Conservation (phyloP, 2,888 invertebrate genomes). For the Drosophila tanythrix region DNA sequence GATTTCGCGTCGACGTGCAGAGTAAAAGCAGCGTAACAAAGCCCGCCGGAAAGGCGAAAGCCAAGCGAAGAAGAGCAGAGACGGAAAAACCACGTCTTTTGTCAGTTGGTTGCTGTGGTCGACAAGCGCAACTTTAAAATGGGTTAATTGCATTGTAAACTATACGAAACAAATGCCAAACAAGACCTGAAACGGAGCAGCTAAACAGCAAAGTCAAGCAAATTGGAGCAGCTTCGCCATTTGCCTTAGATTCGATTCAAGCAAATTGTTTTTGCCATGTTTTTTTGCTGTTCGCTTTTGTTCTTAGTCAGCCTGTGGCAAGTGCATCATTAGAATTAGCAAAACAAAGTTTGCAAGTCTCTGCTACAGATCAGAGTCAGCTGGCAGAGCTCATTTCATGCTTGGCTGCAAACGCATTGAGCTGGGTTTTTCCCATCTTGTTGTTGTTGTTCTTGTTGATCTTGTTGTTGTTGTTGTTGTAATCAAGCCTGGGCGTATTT, state of each 20-base stretch:
- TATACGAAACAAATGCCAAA: constrained; percentile 76
- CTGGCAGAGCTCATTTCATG: constrained; percentile 47
- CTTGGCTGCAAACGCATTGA: constrained; percentile 25
- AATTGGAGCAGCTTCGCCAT: constrained; percentile 31
- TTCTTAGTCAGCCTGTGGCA: constrained; percentile 20
- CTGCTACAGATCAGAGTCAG: constrained; percentile 18
- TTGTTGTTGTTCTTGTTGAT: no score
- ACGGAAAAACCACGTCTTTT: constrained; percentile 58
- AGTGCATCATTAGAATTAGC: constrained; percentile 59
- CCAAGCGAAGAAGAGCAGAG: no score
- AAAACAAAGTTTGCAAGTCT: constrained; percentile 38
- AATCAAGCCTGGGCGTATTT: constrained; percentile 32
- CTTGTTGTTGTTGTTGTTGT: constrained; percentile 8
- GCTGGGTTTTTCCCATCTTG: constrained; percentile 5
- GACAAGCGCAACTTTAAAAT: constrained; percentile 74
- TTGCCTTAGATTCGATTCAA: constrained; percentile 47
- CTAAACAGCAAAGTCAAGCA: constrained; percentile 26
- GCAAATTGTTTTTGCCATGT: constrained; percentile 9
- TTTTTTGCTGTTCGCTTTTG: not conserved
- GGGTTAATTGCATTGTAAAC: constrained; percentile 81
- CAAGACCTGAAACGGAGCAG: constrained; percentile 58
- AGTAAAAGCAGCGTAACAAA: constrained; percentile 31
- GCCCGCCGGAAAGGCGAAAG: constrained; percentile 41
- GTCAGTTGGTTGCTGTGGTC: constrained; percentile 68
- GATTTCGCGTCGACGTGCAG: constrained; percentile 49